Base-by-base conservation (phyloP, 2,113 vertebrate species). In the Eulemur macaco region DNA sequence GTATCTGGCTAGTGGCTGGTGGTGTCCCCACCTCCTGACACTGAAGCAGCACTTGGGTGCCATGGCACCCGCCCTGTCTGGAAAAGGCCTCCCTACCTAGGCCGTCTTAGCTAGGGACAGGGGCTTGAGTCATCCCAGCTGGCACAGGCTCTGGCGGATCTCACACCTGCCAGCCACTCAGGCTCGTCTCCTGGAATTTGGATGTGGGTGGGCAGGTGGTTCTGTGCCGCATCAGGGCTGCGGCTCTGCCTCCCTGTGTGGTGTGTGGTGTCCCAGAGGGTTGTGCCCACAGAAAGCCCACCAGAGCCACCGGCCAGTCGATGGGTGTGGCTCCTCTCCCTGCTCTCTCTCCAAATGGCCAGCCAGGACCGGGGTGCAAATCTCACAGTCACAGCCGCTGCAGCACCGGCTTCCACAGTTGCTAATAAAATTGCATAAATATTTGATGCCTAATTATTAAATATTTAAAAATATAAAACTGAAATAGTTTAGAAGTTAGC, bases 401-500 rank as follows among this genome's bases (percentile, higher is more conserved):
- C 63, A 73, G 89, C 89, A 94, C 98, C 23, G 7, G 86, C 97
- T 98, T 97, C 97, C 96, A 89, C 94, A 85, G 96, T 98, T 98
- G 98, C 98, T 98, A 98, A 99, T 98, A 99, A 99, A 98, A 98
- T 97, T 91, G 71, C 97, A 98, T 99, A 31, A 98, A 98, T 99
- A 97, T 98, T 99, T 99, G 97, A 99, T 99, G 86, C 15, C 83
- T 96, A 98, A 98, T 98, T 98, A 98, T 98, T 99, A 99, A 99
- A 99, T 98, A 99, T 98, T 98, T 98, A 98, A 98, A 98, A 98
- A 98, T 98, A 97, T 98, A 98, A 99, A 99, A 97, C 98, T 82
- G 97, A 98, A 98, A 97, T 98, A 98, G 97, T 98, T 98, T 98
- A 95, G 93, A 98, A 98, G 97, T 98, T 98, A 98, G 97, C 86